phyloP scores from a whole-genome alignment of 1,140 invertebrate species.

The Drosophila lacteicornis region DNA sequence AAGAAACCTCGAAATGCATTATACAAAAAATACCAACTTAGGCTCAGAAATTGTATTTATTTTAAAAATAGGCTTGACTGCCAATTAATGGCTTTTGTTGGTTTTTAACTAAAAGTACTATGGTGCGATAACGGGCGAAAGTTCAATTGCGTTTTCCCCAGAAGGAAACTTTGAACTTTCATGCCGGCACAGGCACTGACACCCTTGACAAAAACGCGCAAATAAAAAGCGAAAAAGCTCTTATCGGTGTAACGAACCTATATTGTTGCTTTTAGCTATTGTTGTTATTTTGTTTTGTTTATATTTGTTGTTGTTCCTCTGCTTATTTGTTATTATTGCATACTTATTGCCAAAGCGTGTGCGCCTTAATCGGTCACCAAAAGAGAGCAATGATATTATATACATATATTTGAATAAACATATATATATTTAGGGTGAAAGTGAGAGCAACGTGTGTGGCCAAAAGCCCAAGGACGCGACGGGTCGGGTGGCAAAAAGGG shows the following conservation, averaged over 20 bases:
- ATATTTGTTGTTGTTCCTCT: neutral
- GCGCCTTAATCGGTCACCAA: constrained; percentile 33
- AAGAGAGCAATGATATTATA: constrained; percentile 10
- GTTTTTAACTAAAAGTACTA: constrained; percentile 1
- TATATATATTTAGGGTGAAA: constrained; percentile 15
- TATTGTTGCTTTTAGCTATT: constrained; percentile 39
- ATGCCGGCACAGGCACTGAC: neutral
- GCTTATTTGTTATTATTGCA: constrained; percentile 3
- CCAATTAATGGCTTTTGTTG: neutral
- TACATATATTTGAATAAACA: neutral
- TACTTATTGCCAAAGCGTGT: constrained; percentile 30
- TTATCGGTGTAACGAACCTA: constrained; percentile 73
- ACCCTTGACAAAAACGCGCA: constrained; percentile 13
- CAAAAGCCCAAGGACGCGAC: neutral
- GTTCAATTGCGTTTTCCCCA: constrained; percentile 16
- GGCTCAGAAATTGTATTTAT: no score
- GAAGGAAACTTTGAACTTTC: constrained; percentile 61
- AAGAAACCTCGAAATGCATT: neutral
- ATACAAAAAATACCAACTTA: neutral
- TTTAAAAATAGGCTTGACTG: no score
- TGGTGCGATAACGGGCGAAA: constrained; percentile 30
- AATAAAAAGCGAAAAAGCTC: constrained; percentile 40
- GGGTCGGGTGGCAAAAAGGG: neutral
- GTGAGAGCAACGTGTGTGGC: constrained; percentile 26
- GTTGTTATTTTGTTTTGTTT: constrained; percentile 11